Evolutionary conservation across 35 echinoderm and acorn worm species (phyloP).

Genomic region (Apostichopus parvimensis): DNA sequence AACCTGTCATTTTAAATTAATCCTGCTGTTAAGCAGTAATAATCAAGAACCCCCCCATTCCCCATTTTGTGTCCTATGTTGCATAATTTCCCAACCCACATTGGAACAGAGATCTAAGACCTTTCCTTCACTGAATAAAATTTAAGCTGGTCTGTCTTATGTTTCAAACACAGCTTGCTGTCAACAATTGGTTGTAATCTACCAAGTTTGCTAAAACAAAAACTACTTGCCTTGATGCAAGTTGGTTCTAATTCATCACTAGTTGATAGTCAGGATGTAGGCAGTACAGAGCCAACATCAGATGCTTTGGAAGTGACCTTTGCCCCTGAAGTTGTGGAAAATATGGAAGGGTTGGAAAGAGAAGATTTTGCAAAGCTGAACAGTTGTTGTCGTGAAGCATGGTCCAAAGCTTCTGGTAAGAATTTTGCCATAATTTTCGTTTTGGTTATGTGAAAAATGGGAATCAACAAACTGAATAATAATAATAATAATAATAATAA

Average conservation of each 20-base stretch:
- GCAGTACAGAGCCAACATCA: neutral
- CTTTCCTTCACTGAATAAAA: no score
- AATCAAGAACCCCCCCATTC: no score
- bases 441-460: no score
- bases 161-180: neutral
- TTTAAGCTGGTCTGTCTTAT: neutral
- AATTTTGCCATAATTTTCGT: neutral
- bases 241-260: neutral
- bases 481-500: no score
- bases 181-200: neutral
- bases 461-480: no score
- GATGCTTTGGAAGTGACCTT: neutral
- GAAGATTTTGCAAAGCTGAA: neutral
- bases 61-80: no score
- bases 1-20: no score
- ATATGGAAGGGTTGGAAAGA: neutral
- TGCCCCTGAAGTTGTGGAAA: neutral
- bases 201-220: neutral
- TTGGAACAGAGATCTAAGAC: no score
- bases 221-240: neutral
- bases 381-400: neutral
- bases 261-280: neutral
- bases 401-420: neutral
- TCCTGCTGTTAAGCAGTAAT: no score
- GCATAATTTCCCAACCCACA: no score